Evolutionary conservation across 2,888 invertebrate genomes (phyloP).

Genomic region (Calephelis perditalis): DNA sequence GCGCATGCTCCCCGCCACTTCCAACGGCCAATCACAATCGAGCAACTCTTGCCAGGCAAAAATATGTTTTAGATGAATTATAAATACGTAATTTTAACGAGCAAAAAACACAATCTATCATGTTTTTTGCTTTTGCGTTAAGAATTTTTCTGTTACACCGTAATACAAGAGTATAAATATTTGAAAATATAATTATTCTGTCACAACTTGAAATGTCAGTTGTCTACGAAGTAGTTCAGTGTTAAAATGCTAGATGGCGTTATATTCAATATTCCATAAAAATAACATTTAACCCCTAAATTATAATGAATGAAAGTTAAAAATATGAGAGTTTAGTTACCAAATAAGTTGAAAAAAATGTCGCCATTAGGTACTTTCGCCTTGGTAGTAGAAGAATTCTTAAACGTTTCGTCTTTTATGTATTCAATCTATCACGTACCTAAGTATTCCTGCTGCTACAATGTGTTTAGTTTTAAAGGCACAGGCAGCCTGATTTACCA

Average conservation of each 20-base stretch:
- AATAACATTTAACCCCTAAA: no score
- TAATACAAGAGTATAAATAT: background rate
- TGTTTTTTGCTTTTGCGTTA: background rate
- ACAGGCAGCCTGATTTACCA: no score
- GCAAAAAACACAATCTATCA: conserved; percentile 1
- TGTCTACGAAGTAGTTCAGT: conserved; percentile 48
- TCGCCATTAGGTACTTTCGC: no score
- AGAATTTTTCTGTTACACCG: background rate
- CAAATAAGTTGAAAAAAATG: no score
- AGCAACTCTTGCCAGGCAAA: conserved; percentile 46
- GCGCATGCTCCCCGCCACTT: conserved; percentile 74
- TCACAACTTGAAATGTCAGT: conserved; percentile 13
- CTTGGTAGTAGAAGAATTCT: no score
- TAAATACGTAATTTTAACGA: conserved; percentile 18
- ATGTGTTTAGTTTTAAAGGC: no score
- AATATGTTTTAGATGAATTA: conserved; percentile 38
- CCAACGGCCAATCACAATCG: conserved; percentile 60
- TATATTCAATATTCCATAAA: conserved; percentile 37
- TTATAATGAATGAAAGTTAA: no score
- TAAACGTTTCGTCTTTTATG: no score
- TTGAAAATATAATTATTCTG: background rate
- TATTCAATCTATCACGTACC: no score
- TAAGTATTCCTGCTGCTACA: no score
- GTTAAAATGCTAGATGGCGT: conserved; percentile 62
- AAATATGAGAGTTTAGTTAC: no score